Conservation (phyloP, 2,888 invertebrate genomes). For the Didymodactylos carnosus region DNA sequence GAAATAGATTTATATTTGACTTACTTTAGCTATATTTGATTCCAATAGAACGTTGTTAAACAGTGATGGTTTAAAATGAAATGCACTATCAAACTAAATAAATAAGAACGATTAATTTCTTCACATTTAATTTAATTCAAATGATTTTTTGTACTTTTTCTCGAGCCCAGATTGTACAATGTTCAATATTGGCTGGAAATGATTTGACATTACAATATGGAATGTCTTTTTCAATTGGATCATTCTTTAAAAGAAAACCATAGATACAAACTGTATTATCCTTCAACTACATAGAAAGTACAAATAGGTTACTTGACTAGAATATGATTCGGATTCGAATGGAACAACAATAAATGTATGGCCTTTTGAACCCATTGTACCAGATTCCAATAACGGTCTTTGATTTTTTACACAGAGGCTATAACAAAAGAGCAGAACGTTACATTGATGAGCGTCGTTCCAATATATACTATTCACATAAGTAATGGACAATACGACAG, state of each 20-base stretch:
- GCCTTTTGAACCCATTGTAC: constrained; percentile 35
- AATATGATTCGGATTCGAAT: constrained; percentile 34
- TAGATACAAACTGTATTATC: neutral
- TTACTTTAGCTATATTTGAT: constrained; percentile 18
- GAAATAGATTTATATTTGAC: constrained; percentile 19
- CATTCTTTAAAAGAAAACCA: constrained; percentile 21
- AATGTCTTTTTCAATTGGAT: constrained; percentile 31
- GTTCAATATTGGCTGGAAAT: constrained; percentile 35
- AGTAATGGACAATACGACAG: neutral
- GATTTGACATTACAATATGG: constrained; percentile 36
- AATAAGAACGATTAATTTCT: constrained; percentile 12
- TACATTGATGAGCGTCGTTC: neutral
- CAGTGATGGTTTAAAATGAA: constrained; percentile 25
- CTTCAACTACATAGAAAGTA: neutral
- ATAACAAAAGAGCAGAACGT: neutral
- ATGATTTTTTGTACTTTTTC: constrained; percentile 23
- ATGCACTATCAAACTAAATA: constrained; percentile 32
- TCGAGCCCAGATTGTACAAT: constrained; percentile 37
- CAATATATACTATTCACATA: no score
- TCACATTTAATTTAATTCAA: neutral
- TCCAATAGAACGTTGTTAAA: constrained; percentile 30
- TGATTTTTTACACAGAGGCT: constrained; percentile 33
- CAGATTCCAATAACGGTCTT: constrained; percentile 32
- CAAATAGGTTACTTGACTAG: constrained; percentile 26
- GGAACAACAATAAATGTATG: constrained; percentile 35